Base-by-base conservation (phyloP, 2,797 vertebrate genomes). In the Clamator glandarius region DNA sequence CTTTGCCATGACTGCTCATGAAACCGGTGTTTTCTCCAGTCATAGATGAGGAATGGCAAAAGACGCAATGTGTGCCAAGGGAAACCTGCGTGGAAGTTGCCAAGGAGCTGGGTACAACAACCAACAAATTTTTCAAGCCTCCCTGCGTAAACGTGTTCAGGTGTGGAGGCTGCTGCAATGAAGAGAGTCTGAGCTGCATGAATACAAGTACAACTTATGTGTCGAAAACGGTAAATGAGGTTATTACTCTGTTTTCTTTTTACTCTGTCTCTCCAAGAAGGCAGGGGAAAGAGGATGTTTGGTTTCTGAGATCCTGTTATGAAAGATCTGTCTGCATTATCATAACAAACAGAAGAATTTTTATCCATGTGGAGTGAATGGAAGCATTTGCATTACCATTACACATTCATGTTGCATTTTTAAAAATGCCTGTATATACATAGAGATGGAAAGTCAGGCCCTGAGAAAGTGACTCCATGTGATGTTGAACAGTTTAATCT, bases 21-120 rank as follows among this genome's bases (percentile, higher is more conserved):
- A 83, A 80, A 85, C 66, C 25, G 52, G 26, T 94, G 33, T 76
- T 95, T 84, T 96, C 69, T 90, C 23, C 90, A 98, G 99, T 99
- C 88, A 99, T 99, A 95, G 99, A 99, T 70, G 99, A 99, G 42
- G 99, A 99, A 96, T 99, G 99, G 99, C 99, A 99, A 97, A 98
- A 98, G 93, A 99, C 99, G 23, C 99, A 99, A 93, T 99, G 99
- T 55, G 98, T 98, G 97, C 99, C 99, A 54, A 97, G 99, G 96
- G 99, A 99, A 97, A 98, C 98, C 2, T 99, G 99, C 0, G 98
- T 99, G 16, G 99, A 99, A 54, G 99, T 99, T 81, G 99, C 99
- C 86, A 98, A 99, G 79, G 99, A 99, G 94, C 96, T 99, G 66
- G 98, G 98, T 83, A 98, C 98, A 5, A 98, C 98, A 66, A 98